Percentiles rank a stretch among this genome's conserved stretches.
Evolutionary conservation across 2,888 invertebrate genomes (phyloP).

Genomic region (Hoplodrina ambigua): DNA sequence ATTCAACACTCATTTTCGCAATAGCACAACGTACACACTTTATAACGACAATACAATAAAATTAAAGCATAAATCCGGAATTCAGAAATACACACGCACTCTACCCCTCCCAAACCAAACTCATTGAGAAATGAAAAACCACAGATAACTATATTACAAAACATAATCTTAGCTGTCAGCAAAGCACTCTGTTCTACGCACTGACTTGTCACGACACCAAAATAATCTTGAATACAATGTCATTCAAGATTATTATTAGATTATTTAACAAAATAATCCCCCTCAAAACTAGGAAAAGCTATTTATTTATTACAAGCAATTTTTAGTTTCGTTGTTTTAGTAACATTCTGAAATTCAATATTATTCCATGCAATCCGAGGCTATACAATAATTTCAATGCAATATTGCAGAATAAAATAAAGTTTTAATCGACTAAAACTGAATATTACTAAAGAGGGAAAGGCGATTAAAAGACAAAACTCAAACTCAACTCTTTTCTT

Average conservation of each 20-base stretch:
- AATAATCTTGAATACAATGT: neutral
- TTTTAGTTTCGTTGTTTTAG: too few species aligned
- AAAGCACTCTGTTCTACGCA: slow-evolving; percentile 58
- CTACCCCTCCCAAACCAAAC: slow-evolving; percentile 89
- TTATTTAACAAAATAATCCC: too few species aligned
- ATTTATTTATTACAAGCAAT: too few species aligned
- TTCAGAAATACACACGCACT: slow-evolving; percentile 87
- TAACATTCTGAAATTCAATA: too few species aligned
- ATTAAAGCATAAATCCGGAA: slow-evolving; percentile 82
- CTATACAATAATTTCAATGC: too few species aligned
- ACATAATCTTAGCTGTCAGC: slow-evolving; percentile 64
- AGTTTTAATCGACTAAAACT: slow-evolving; percentile 23
- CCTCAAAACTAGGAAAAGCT: too few species aligned
- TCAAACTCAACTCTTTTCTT: neutral
- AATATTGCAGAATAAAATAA: neutral
- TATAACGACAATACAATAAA: slow-evolving; percentile 75
- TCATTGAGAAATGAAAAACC: slow-evolving; percentile 87
- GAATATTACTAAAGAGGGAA: neutral
- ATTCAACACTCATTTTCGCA: slow-evolving; percentile 79
- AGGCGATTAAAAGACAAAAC: neutral
- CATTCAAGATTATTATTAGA: too few species aligned
- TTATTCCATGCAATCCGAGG: too few species aligned
- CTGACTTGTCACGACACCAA: slow-evolving; percentile 16
- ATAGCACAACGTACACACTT: slow-evolving; percentile 78
- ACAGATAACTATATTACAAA: slow-evolving; percentile 75